Conservation (phyloP, 2,113 vertebrate species). For the Sterna hirundo region DNA sequence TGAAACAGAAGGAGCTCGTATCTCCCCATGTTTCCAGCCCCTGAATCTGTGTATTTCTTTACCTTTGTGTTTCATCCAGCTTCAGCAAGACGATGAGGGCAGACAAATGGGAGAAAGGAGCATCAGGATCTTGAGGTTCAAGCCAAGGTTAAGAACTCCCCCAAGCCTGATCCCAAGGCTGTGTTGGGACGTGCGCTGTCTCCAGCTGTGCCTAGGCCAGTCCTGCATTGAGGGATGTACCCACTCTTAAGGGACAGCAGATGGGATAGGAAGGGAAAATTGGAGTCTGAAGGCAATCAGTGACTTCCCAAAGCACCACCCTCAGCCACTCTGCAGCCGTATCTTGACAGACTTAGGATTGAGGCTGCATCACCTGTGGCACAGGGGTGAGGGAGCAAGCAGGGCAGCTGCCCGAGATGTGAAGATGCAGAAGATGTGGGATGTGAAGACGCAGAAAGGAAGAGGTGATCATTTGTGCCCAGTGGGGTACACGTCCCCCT, state of each 20-base stretch:
- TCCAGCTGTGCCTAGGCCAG: not conserved
- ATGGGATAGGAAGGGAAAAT: not conserved
- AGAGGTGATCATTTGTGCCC: not conserved
- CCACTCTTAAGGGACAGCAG: not conserved
- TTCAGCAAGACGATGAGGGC: not conserved
- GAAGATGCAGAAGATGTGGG: not conserved
- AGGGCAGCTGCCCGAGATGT: not conserved
- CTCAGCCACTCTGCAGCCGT: not conserved
- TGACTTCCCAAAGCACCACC: not conserved
- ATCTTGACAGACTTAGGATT: not conserved
- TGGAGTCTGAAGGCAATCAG: not conserved
- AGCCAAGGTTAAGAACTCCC: not conserved
- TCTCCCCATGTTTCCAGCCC: not conserved
- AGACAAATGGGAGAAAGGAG: not conserved
- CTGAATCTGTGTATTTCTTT: not conserved
- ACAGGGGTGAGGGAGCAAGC: not conserved
- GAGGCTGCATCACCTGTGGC: not conserved
- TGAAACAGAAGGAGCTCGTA: not conserved
- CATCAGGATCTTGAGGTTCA: not conserved
- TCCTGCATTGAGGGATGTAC: not conserved
- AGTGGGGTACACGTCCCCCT: accelerated
- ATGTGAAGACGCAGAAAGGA: not conserved
- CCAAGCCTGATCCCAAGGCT: not conserved
- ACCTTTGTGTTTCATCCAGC: not conserved
- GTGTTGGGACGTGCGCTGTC: not conserved